Evolutionary conservation across 2,797 vertebrate species (phyloP).

Genomic region (Gouania willdenowi): DNA sequence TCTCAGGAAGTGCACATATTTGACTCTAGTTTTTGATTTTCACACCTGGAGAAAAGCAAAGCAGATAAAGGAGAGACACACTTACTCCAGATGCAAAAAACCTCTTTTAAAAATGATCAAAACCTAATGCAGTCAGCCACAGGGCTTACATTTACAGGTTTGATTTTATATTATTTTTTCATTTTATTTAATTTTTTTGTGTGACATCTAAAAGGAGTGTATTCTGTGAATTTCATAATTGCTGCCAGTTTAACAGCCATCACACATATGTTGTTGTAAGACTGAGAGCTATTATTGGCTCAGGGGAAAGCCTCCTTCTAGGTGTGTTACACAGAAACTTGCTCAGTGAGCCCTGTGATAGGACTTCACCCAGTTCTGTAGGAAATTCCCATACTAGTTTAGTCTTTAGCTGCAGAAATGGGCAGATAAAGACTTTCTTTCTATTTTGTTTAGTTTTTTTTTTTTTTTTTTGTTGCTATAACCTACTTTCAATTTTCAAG

Average conservation of each 20-base stretch:
- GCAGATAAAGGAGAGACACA: too few species aligned
- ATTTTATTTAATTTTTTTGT: too few species aligned
- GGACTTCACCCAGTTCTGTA: not conserved
- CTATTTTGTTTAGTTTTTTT: conserved; percentile 8
- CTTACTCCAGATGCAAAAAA: too few species aligned
- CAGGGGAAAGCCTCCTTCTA: conserved; percentile 38
- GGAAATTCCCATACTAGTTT: not conserved
- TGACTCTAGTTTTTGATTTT: too few species aligned
- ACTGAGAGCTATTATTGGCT: conserved; percentile 60
- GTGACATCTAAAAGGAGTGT: not conserved
- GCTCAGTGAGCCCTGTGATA: conserved; percentile 26
- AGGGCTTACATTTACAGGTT: too few species aligned
- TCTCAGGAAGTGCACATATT: too few species aligned
- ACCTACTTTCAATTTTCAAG: conserved; percentile 13
- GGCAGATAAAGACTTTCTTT: too few species aligned
- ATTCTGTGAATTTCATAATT: conserved; percentile 34
- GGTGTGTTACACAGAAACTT: conserved; percentile 66
- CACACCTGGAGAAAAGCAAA: too few species aligned
- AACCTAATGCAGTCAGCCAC: too few species aligned
- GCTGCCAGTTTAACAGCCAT: conserved; percentile 13
- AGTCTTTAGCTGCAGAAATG: not conserved
- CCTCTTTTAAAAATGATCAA: too few species aligned
- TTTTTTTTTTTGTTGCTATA: not conserved
- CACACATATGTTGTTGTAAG: conserved; percentile 12
- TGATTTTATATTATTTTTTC: too few species aligned